These are phyloP conservation scores for Cenopis cana DNA, from an alignment of 2,888 invertebrate genomes.

Conservation along the genomic window DNA sequence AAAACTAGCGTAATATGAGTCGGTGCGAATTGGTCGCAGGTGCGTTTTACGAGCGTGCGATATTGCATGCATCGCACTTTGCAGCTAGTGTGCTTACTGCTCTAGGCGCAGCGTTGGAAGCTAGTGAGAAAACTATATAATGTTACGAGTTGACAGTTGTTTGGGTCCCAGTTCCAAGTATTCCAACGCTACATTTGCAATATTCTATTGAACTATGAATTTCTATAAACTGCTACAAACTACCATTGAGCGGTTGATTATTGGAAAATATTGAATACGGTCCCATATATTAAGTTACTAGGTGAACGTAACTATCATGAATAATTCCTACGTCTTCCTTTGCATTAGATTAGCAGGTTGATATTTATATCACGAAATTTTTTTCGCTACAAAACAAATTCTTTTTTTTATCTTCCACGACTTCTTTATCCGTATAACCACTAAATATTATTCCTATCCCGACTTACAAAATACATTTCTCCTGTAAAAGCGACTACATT, in stretches of 20 bases:
- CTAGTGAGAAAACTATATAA: conserved; percentile 14
- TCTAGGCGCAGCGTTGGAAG: conserved; percentile 21
- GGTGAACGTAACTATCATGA: no score
- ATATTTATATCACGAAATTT: no score
- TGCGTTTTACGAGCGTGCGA: conserved; percentile 44
- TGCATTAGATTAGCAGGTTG: no score
- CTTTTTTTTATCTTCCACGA: no score
- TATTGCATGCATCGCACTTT: conserved; percentile 44
- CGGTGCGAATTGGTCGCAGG: conserved; percentile 55
- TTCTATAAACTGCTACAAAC: conserved; percentile 4
- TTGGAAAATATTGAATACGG: neutral
- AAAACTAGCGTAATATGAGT: conserved; percentile 74
- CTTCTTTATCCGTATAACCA: neutral
- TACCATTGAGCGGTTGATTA: neutral
- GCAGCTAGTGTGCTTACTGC: conserved; percentile 19
- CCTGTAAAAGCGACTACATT: conserved; percentile 25
- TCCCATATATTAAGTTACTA: neutral
- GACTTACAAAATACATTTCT: conserved; percentile 7
- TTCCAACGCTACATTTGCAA: neutral
- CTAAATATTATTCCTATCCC: neutral
- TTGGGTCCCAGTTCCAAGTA: neutral
- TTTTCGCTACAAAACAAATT: neutral
- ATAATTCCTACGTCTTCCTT: no score
- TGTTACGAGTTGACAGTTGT: conserved; percentile 7
- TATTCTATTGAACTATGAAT: neutral